Base-by-base conservation (phyloP, 2,888 invertebrate genomes). In the Coelogynopora nodosa region DNA sequence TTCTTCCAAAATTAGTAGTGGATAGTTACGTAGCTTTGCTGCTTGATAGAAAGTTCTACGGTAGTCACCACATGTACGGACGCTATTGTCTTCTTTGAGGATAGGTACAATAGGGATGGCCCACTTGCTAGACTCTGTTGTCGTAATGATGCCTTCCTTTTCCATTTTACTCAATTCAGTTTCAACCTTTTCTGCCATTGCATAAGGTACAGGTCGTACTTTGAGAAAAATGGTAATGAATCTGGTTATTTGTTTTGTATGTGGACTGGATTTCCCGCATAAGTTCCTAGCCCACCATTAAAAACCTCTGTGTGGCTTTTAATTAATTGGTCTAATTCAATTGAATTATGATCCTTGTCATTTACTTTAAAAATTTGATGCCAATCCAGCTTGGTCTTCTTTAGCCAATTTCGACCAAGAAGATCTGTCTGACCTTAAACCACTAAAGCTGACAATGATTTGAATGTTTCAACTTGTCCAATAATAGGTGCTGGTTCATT, bases 51-150 rank as follows among this genome's bases (percentile, higher is more conserved):
- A 5, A 29, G 82, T 82, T 23, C 10, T 18, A 30, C 29, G 82
- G 82, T 82, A 82, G 23, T 82, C 82, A 27, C 82, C 82, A 27
- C 82, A 82, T 10, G 23, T 5, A 10, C 82, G 2, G 5, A 82
- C 31, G 23, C 30, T 30, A 30, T 82, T 29, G 28, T 82, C 82
- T 30, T 29, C 30, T 23, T 82, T 82, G 13, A 27, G 18, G 28
- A 82, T 30, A 30, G 82, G 82, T 10, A 82, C 82, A 13, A 82
- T 82, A 27, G 82, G 82, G 18, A 29, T 82, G 5, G 82, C 82
- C 82, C 82, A 82, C 28, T 82, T 5, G 31, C 82, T 82, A 30
- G 82, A 29, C 28, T 82, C 30, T 13, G 2, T 29, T 27, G 29
- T 1, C 23, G 29, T 30, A 82, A 82, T 82, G 23, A 82, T 30